Conservation (phyloP, 1,140 invertebrate species). For the Listronotus oregonensis region DNA sequence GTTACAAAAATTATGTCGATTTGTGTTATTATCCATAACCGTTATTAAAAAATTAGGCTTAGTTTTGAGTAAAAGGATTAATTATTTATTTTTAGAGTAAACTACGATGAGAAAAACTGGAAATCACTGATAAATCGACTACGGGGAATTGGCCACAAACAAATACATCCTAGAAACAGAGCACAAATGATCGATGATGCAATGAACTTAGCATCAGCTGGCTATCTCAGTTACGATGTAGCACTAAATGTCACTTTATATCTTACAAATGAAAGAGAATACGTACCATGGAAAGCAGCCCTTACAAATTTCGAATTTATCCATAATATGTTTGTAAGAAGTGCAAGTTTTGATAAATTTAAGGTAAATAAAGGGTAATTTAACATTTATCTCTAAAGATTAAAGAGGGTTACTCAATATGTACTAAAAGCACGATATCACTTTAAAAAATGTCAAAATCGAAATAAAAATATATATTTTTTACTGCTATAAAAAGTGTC, state of each 20-base stretch:
- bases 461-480: too few species aligned
- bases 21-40: too few species aligned
- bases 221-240: conserved; percentile 66
- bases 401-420: too few species aligned
- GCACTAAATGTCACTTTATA: conserved; percentile 78
- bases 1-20: too few species aligned
- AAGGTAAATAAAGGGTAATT: conserved; percentile 62
- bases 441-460: too few species aligned
- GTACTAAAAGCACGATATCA: too few species aligned
- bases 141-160: conserved; percentile 54
- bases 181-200: conserved; percentile 89
- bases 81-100: conserved; percentile 54
- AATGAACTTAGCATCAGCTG: conserved; percentile 78
- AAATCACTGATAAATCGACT: conserved; percentile 70
- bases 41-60: too few species aligned
- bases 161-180: conserved; percentile 77
- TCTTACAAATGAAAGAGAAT: conserved; percentile 73
- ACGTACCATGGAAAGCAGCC: conserved; percentile 80
- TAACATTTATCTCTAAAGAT: background rate
- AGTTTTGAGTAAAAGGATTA: too few species aligned
- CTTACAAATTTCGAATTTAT: conserved; percentile 71
- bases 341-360: conserved; percentile 73
- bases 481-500: too few species aligned
- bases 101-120: conserved; percentile 63
- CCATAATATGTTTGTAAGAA: conserved; percentile 74